Conservation (phyloP, 2,113 vertebrate species). For the Geothlypis trichas region DNA sequence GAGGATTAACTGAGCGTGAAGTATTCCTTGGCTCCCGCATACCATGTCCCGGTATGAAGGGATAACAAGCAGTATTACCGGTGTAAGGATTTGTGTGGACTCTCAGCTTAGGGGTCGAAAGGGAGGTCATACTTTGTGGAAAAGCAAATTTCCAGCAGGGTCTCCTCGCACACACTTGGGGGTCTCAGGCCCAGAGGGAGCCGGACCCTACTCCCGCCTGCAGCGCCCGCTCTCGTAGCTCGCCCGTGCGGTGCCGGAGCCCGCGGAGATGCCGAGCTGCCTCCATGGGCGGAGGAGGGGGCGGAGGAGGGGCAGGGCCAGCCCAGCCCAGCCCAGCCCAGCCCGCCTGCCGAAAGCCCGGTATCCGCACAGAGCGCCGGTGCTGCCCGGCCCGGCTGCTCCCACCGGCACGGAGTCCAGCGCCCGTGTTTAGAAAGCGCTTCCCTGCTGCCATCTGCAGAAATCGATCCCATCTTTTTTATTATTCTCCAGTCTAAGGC, state of each 20-base stretch:
- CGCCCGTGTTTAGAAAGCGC: slow-evolving; percentile 10
- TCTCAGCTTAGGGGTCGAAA: not conserved
- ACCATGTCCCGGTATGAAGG: fast-evolving
- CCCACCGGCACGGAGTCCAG: not conserved
- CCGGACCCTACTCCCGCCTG: fast-evolving
- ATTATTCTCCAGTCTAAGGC: slow-evolving; percentile 16
- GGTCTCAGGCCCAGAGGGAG: not conserved
- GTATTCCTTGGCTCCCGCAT: not conserved
- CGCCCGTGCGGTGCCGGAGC: not conserved
- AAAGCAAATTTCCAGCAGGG: not conserved
- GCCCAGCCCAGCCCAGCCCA: not conserved
- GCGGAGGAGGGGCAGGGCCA: not conserved
- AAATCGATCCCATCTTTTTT: slow-evolving; percentile 22
- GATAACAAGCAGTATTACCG: not conserved
- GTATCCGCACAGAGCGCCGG: not conserved
- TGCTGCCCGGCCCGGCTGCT: not conserved
- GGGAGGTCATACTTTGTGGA: not conserved
- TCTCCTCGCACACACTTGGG: too few species aligned
- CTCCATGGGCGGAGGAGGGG: not conserved
- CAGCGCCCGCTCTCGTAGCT: not conserved
- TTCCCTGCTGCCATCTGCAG: slow-evolving; percentile 63
- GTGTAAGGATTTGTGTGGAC: not conserved
- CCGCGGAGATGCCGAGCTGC: not conserved
- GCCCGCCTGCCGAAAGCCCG: not conserved
- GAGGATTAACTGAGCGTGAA: not conserved